Evolutionary conservation across 2,797 vertebrate species (phyloP), one percentile per base, ranked within the genome.

Genomic region (Melanotaenia parkinsoni): DNA sequence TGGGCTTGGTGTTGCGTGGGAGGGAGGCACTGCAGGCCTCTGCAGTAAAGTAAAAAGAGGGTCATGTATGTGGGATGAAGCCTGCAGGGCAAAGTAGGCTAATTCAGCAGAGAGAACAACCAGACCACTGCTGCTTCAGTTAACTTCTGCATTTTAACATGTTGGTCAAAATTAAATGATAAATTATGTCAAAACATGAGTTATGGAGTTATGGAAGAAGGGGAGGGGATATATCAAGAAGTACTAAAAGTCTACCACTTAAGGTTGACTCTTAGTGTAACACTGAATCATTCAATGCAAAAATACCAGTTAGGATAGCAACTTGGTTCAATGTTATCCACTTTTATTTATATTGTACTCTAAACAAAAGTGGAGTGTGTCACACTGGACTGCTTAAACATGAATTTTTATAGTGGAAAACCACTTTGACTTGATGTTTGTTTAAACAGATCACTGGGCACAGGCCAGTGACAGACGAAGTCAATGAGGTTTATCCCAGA

Each of bases 1-100:
- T 91, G 82, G 86, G 89, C 35, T 80, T 80, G 3, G 51, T 50
- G 60, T 4, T 73, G 85, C 22, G 86, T 88, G 76, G 90, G 89
- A 74, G 67, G 63, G 38, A 85, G 57, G 77, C 18, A 53, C 74
- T 68, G 8, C 68, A 74, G 81, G 86, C 84, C 85, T 85, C 74
- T 50, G 71, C 70, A 26, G 59, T 50, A 70, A 72, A 69, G 77
- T 72, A 62, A 58, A 68, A 73, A 63, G 32, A 88, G 84, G 86
- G 89, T 91, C 85, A 89, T 76, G 4, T 30, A 85, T 75, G 90
- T 90, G 83, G 89, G 89, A 85, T 79, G 84, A 64, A 76, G 74
- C 85, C 89, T 84, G 79, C 76, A 85, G 74, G 80, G 53, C 58
- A 67, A 81, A 77, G 70, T 51, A 54, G 63, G 64, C 63, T 63